These are phyloP conservation scores for Anoplophora glabripennis DNA, from an alignment of 1,140 invertebrate genomes.

Conservation along the genomic window DNA sequence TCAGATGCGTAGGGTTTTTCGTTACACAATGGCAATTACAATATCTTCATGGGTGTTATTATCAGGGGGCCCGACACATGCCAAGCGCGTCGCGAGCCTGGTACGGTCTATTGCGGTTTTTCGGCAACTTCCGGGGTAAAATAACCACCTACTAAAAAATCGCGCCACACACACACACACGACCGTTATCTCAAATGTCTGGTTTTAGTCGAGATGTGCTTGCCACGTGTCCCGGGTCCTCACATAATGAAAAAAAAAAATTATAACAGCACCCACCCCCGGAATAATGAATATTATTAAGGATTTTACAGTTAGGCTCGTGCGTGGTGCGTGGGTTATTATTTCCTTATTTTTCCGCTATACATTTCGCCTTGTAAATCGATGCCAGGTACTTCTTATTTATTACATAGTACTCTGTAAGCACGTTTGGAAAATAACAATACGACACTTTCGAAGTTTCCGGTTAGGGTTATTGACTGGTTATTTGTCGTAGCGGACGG, in stretches of 20 bases:
- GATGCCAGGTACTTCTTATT: not conserved
- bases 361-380: too few species aligned
- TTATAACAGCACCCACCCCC: too few species aligned
- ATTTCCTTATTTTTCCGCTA: too few species aligned
- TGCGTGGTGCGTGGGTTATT: too few species aligned
- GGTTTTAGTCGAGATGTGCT: not conserved
- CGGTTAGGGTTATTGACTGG: slow-evolving; percentile 12
- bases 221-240: not conserved
- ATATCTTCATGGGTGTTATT: not conserved
- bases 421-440: not conserved
- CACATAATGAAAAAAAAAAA: too few species aligned
- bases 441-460: slow-evolving; percentile 3
- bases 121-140: slow-evolving; percentile 6
- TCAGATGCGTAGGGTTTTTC: slow-evolving; percentile 1
- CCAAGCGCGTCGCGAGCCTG: not conserved
- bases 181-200: slow-evolving; percentile 10
- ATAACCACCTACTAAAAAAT: slow-evolving; percentile 1
- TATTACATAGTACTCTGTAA: slow-evolving; percentile 3
- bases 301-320: too few species aligned
- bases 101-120: not conserved
- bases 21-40: slow-evolving; percentile 14
- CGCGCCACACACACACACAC: slow-evolving; percentile 6
- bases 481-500: slow-evolving; percentile 1
- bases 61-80: slow-evolving; percentile 6
- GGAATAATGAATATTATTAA: too few species aligned